Base-by-base conservation (phyloP, 2,113 vertebrate genomes). In the Takifugu flavidus region DNA sequence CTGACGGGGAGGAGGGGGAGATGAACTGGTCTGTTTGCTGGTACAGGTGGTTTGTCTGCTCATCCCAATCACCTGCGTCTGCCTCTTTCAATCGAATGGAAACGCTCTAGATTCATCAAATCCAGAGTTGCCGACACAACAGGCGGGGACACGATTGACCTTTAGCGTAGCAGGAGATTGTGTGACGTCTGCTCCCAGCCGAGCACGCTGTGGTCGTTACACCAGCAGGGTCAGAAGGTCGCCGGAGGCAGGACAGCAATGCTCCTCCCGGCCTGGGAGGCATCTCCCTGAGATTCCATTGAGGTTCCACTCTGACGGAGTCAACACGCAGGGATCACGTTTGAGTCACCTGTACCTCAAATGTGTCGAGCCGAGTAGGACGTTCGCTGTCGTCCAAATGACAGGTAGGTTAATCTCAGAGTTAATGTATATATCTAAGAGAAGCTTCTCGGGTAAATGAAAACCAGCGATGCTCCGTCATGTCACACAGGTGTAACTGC, bases 281-380 rank as follows among this genome's bases (percentile, higher is more conserved):
- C 60, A 62, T 63, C 57, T 44, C n/a, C 71, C 68, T 51, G 42
- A 67, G 51, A 78, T 71, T 78, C 81, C 75, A 81, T 84, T 77
- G 69, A 54, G 49, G 27, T 27, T 7, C 49, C 34, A 62, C 75
- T 65, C 63, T 47, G 49, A 63, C 25, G 13, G 56, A 62, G 31
- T 55, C 5, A 4, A 15, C 4, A 15, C 60, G 49, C 62, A 66
- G 59, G 81, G 61, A 75, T 57, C 61, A 54, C 70, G 68, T 43
- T 47, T 31, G 31, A 74, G 68, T 65, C 50, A 59, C 54, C 60
- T 61, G 61, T 27, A 59, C 72, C 60, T 70, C 20, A 20, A 20
- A 20, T 20, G 20, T 20, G 20, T 20, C 20, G 75, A 70, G 34
- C 2, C 2, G 5, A 34, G 8, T 39, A 39, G 34, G 1, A 2